Conservation (phyloP, 1,140 invertebrate species). For the Tenebrio molitor region DNA sequence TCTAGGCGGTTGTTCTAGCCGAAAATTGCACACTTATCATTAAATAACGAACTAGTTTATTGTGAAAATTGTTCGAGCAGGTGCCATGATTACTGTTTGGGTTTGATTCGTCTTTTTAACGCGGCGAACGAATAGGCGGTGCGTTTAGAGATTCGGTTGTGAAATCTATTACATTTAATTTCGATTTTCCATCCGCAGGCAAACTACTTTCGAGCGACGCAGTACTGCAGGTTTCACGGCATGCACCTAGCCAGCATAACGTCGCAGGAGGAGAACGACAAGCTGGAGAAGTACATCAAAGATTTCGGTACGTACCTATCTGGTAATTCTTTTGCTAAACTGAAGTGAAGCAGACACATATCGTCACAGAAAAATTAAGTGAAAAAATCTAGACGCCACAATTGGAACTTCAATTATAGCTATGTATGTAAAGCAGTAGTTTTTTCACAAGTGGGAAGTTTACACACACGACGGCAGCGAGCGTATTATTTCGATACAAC, state of each 20-base stretch:
- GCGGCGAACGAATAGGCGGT: neutral
- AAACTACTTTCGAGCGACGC: conserved; percentile 92
- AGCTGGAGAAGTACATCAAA: conserved; percentile 72
- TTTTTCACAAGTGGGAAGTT: no score
- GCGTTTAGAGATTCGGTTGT: neutral
- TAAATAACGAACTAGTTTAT: neutral
- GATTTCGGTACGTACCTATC: conserved; percentile 61
- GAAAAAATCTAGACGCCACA: no score
- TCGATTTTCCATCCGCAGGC: conserved; percentile 72
- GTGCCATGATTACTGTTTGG: conserved; percentile 19
- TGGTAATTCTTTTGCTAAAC: no score
- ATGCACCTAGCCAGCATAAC: conserved; percentile 92
- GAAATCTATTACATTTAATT: conserved; percentile 29
- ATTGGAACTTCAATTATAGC: no score
- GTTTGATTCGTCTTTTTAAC: conserved; percentile 1
- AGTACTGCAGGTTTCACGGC: conserved; percentile 91
- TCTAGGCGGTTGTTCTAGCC: neutral
- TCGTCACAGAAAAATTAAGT: no score
- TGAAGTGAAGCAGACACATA: no score
- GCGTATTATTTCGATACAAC: no score
- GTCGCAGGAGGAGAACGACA: conserved; percentile 90
- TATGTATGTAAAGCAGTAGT: no score
- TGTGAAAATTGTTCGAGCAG: conserved; percentile 8
- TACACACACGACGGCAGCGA: no score
- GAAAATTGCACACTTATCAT: neutral